Conservation (phyloP, 1,140 invertebrate genomes). For the Subanguina moxae region DNA sequence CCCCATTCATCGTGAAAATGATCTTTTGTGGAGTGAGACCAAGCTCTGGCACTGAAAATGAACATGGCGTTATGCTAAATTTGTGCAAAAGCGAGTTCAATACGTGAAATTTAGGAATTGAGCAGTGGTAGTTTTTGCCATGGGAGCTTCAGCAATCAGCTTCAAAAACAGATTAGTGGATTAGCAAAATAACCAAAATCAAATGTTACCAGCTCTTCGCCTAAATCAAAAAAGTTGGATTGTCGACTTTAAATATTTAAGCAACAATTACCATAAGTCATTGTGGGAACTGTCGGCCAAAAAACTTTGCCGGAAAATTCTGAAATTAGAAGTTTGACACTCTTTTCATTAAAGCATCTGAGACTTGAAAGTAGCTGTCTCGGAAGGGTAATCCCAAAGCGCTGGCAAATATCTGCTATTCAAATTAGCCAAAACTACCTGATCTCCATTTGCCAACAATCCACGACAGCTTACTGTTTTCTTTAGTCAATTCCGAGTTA, state of each 20-base stretch:
- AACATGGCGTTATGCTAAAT: background rate
- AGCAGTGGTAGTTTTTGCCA: slow-evolving; percentile 52
- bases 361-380: too few relatives aligned
- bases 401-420: too few relatives aligned
- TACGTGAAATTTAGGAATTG: slow-evolving; percentile 59
- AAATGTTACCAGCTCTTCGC: slow-evolving; percentile 36
- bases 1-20: slow-evolving; percentile 60
- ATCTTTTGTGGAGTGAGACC: slow-evolving; percentile 59
- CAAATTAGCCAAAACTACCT: slow-evolving; percentile 13
- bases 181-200: too few relatives aligned
- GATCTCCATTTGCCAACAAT: slow-evolving; percentile 57
- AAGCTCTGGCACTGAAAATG: slow-evolving; percentile 52
- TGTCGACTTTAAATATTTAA: background rate
- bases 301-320: slow-evolving; percentile 53
- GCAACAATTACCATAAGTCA: slow-evolving; percentile 55
- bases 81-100: background rate
- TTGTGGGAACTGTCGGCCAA: slow-evolving; percentile 59
- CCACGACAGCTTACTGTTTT: slow-evolving; percentile 33
- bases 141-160: slow-evolving; percentile 50
- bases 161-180: too few relatives aligned
- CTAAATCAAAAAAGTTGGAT: background rate
- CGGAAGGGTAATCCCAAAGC: too few relatives aligned
- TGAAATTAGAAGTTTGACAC: background rate
- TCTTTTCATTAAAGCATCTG: too few relatives aligned
- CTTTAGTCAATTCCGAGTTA: slow-evolving; percentile 23